Evolutionary conservation across 53 echinoderm and acorn worm species (phyloP).

Genomic region (Luidia sarsii): DNA sequence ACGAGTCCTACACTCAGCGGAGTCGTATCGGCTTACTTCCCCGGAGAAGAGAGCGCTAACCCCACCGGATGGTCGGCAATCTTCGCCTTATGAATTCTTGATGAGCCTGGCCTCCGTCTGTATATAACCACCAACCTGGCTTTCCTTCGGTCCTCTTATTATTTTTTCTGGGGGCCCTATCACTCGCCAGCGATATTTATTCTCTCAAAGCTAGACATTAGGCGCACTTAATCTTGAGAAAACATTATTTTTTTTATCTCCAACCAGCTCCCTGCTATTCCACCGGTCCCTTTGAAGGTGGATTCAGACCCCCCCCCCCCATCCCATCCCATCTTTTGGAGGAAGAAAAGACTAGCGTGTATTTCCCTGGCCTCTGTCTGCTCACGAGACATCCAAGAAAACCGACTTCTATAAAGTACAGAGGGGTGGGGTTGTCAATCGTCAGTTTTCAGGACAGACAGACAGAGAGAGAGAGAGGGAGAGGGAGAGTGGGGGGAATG

Average conservation of each 20-base stretch:
- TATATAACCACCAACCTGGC: slow-evolving; percentile 24
- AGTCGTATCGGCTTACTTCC: slow-evolving; percentile 44
- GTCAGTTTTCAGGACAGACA: too few species aligned
- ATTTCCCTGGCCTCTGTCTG: too few species aligned
- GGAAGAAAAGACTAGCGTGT: too few species aligned
- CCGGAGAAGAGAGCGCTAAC: slow-evolving; percentile 45
- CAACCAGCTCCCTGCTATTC: background rate
- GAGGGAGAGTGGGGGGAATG: too few species aligned
- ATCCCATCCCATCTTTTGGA: background rate
- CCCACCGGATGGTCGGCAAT: slow-evolving; percentile 55
- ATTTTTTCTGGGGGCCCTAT: background rate
- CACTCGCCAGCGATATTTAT: background rate
- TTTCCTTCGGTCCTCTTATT: background rate
- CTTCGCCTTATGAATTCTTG: slow-evolving; percentile 62
- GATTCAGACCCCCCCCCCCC: too few species aligned
- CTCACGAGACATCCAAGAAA: too few species aligned
- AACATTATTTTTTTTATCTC: background rate
- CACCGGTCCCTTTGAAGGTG: background rate
- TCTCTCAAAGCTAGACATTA: background rate
- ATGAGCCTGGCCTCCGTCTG: slow-evolving; percentile 41
- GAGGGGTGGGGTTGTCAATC: slow-evolving; percentile 19
- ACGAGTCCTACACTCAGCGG: too few species aligned
- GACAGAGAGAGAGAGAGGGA: too few species aligned
- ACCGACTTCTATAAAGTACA: slow-evolving; percentile 24
- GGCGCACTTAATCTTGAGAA: background rate